Percentiles rank a stretch among this genome's conserved stretches.
These are phyloP conservation scores for Gadopsis marmoratus DNA, from an alignment of 2,797 vertebrate species.

Conservation along the genomic window DNA sequence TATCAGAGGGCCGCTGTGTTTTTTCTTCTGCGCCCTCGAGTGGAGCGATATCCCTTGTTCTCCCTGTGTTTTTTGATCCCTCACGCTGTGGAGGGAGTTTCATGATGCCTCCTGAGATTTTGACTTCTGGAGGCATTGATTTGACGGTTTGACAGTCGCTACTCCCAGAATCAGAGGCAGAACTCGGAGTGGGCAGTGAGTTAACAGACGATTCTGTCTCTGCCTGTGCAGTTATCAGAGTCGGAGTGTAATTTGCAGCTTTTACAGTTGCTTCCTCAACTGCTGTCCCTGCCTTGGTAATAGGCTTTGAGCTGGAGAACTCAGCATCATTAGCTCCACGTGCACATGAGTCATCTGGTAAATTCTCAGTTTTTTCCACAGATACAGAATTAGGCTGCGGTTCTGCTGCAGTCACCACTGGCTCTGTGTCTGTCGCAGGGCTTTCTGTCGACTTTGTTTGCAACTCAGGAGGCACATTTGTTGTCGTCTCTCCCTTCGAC, in stretches of 20 bases:
- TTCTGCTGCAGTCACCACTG: constrained; percentile 30
- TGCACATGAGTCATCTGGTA: constrained; percentile 71
- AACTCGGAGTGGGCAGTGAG: constrained; percentile 8
- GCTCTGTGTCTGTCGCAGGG: constrained; percentile 38
- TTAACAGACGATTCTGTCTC: constrained; percentile 10
- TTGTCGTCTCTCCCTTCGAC: constrained; percentile 9
- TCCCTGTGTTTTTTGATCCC: constrained; percentile 20
- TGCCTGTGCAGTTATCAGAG: background rate
- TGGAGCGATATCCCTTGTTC: constrained; percentile 14
- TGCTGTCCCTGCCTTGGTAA: constrained; percentile 38
- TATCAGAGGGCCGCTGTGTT: constrained; percentile 9
- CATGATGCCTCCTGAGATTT: constrained; percentile 25
- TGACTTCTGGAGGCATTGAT: constrained; percentile 23
- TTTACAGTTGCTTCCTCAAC: constrained; percentile 44
- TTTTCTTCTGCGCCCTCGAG: constrained; percentile 22
- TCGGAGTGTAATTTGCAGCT: constrained; percentile 34
- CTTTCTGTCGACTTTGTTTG: constrained; percentile 48
- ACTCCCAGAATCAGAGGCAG: constrained; percentile 26
- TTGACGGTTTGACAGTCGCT: constrained; percentile 19
- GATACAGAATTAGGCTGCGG: constrained; percentile 54
- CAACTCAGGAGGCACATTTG: constrained; percentile 38
- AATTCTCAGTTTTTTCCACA: constrained; percentile 69
- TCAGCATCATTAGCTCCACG: constrained; percentile 61
- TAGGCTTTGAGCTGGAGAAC: constrained; percentile 38
- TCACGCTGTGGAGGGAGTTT: constrained; percentile 13